Evolutionary conservation across 2,888 invertebrate species (phyloP), one percentile per base, ranked within the genome.

Genomic region (Netelia fuscicornis): DNA sequence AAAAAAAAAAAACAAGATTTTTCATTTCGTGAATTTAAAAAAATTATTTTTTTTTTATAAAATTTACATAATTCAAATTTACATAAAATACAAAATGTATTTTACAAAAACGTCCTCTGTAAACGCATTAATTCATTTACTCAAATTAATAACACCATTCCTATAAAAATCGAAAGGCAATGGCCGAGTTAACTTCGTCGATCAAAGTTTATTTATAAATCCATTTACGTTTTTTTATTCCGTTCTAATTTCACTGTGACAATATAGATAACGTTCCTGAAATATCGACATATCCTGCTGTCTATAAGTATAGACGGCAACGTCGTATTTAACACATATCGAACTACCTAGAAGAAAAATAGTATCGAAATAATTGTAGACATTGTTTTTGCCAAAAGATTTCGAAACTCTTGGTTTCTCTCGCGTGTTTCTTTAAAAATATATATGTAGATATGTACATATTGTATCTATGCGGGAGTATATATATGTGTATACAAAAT

Each of bases 351-450:
- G 58, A 44, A 30, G 58, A 74, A 74, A 74, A 62, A 23, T 23
- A 65, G 84, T 74, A 84, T 88, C 82, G 85, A 84, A 85, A 88
- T 88, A 88, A 90, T 88, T 87, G 85, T 67, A 74, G 68, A 78
- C 86, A 89, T 89, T 89, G 89, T 89, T 90, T 89, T 89, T 89
- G 89, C 89, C 90, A 90, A 90, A 89, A 90, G 60, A 75, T 90
- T 90, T 90, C 89, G 88, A 89, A 90, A 89, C n/a, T 20, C 60
- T 74, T 20, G 48, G 25, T n/a, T 65, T 65, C 54, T 65, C 79
- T 65, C 79, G 42, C 10, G 58, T 58, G 17, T 20, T 58, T 58
- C 2, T 48, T 48, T 48, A 13, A 37, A 37, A 37, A 48, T 48
- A 48, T 48, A 48, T 48, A 48, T 2, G 1, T 48, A 58, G 10